Evolutionary conservation across 2,888 invertebrate genomes (phyloP).

Genomic region (Meteorus colon): DNA sequence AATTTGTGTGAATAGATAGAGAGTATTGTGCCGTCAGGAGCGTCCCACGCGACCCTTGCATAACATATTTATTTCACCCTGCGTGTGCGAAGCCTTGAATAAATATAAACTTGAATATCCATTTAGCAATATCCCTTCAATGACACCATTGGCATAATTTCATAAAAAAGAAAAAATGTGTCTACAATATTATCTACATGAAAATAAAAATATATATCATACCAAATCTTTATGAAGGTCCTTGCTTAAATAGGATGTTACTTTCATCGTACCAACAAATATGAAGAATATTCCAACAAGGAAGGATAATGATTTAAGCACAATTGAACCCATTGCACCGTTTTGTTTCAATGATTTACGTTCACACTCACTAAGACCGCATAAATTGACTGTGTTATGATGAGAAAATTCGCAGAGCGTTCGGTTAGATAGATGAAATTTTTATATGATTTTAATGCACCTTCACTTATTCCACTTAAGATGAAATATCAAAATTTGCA

Average conservation of each 20-base stretch:
- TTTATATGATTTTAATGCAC: background rate
- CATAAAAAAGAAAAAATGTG: conserved; percentile 5
- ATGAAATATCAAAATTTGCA: conserved; percentile 22
- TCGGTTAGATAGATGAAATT: conserved; percentile 8
- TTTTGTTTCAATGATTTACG: conserved; percentile 1
- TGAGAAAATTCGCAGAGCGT: conserved; percentile 17
- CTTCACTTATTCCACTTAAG: conserved; percentile 10
- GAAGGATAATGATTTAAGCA: conserved; percentile 91
- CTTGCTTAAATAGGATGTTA: conserved; percentile 93
- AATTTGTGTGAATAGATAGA: background rate
- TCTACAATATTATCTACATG: background rate
- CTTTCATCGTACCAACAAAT: conserved; percentile 94
- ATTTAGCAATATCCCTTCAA: background rate
- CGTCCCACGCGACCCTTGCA: conserved; percentile 54
- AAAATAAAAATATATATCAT: conserved; percentile 71
- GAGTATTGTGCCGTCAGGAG: conserved; percentile 37
- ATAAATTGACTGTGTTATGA: background rate
- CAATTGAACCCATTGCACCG: conserved; percentile 80
- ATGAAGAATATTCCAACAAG: conserved; percentile 95
- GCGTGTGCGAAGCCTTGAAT: background rate
- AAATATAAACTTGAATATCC: conserved; percentile 25
- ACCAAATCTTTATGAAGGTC: conserved; percentile 98
- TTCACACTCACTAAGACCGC: conserved; percentile 21
- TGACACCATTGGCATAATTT: background rate
- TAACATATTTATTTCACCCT: conserved; percentile 42